Base-by-base conservation (phyloP, 2,797 vertebrate genomes). In the Takifugu ocellatus region DNA sequence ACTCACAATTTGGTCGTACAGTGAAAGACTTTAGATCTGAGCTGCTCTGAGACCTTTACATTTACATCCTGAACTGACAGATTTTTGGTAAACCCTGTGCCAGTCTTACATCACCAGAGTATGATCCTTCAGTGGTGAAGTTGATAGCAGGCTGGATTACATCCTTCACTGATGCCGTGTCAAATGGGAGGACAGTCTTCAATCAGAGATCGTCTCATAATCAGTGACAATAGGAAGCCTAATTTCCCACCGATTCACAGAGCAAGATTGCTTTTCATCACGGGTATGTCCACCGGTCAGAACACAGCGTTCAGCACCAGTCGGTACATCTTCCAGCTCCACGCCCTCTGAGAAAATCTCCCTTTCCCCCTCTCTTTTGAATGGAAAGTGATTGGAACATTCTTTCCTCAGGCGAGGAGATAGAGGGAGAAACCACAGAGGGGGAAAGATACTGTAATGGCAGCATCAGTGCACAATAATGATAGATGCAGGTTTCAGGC, bases 401-500 rank as follows among this genome's bases (percentile, higher is more conserved):
- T 84, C 77, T 77, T 84, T 85, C 66, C 70, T 68, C 49, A 57
- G 59, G 29, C 66, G 7, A 51, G 60, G 63, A 62, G 68, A 70
- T 46, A 54, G 56, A 74, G 53, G 42, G 33, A 49, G 54, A 74
- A 61, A 57, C 68, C 48, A 2, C 72, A 71, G 49, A 59, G 56
- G 29, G 70, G 62, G 63, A 75, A 72, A 61, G 39, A 78, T 64
- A 69, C 53, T 77, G 44, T 79, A 81, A 84, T 77, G 70, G 61
- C 51, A 55, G 72, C 68, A 76, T 81, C 67, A 68, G 59, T 74
- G 76, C 58, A 58, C 68, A 53, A 51, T 75, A 83, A 85, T 83
- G 71, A 86, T 60, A 79, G 77, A 77, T 75, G 63, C 75, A 79
- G 74, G 57, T 75, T 77, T 84, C 52, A 74, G 61, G 54, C 45